Percentiles rank a stretch among this genome's conserved stretches.
These are phyloP conservation scores for Lithobates sylvaticus DNA, from an alignment of 2,797 vertebrate species.

Conservation along the genomic window DNA sequence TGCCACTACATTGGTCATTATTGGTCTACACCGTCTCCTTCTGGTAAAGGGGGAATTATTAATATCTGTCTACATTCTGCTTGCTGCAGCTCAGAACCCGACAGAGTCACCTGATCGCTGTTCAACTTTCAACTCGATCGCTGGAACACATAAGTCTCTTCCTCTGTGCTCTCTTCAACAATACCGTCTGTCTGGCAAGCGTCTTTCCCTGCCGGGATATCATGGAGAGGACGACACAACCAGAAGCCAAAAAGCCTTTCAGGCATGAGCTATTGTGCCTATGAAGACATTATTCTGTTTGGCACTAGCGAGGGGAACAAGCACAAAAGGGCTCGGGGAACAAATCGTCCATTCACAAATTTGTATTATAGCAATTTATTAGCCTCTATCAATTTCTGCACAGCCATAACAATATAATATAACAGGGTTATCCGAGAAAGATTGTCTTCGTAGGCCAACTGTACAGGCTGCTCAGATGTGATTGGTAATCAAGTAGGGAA, in stretches of 20 bases:
- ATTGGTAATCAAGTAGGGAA: no score
- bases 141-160: not conserved
- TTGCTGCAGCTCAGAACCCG: not conserved
- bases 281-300: constrained; percentile 28
- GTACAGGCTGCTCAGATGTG: not conserved
- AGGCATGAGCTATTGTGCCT: constrained; percentile 18
- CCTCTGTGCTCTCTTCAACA: not conserved
- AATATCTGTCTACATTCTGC: not conserved
- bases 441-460: constrained; percentile 7
- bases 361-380: constrained; percentile 44
- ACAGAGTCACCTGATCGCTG: not conserved
- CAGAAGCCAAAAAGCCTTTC: constrained; percentile 8
- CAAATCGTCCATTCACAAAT: constrained; percentile 62
- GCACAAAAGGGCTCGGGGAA: constrained; percentile 61
- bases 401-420: not conserved
- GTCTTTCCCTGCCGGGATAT: constrained; percentile 15
- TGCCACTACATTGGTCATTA: no score
- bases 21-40: no score
- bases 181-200: constrained; percentile 1
- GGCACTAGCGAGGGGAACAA: not conserved
- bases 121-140: no score
- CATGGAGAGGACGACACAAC: not conserved
- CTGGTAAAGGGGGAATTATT: no score
- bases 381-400: not conserved
- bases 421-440: constrained; percentile 15